Conservation (phyloP, 23 tunicate species). For the Phallusia fumigata region DNA sequence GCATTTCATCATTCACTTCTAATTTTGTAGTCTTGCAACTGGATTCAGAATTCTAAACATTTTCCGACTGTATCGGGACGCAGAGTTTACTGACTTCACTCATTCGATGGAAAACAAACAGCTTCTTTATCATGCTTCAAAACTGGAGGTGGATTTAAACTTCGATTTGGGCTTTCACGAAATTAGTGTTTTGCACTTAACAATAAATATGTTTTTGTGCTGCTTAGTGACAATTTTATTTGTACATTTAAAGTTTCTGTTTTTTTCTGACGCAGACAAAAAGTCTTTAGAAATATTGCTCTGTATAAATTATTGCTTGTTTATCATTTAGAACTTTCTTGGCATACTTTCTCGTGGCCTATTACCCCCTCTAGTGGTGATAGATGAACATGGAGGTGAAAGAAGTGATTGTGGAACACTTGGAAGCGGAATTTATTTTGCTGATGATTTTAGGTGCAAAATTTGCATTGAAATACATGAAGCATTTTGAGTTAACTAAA, state of each 20-base stretch:
- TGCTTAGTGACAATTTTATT: too few relatives aligned
- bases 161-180: too few relatives aligned
- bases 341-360: conserved; percentile 80
- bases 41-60: conserved; percentile 40
- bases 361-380: conserved; percentile 54
- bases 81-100: conserved; percentile 49
- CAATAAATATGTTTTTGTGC: not conserved
- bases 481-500: too few relatives aligned
- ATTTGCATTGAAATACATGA: too few relatives aligned
- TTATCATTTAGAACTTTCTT: conserved; percentile 68
- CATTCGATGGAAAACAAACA: conserved; percentile 29
- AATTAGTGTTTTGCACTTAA: not conserved
- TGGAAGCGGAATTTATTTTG: conserved; percentile 71
- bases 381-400: conserved; percentile 52
- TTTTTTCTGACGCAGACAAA: too few relatives aligned
- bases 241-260: too few relatives aligned
- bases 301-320: too few relatives aligned
- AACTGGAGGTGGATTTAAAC: conserved; percentile 41
- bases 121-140: conserved; percentile 65
- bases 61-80: conserved; percentile 38
- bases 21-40: not conserved
- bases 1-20: not conserved
- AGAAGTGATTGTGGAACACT: conserved; percentile 73
- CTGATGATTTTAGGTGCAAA: conserved; percentile 51
- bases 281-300: too few relatives aligned